These are phyloP conservation scores for Sesamia nonagrioides DNA, from an alignment of 1,140 invertebrate genomes.

Conservation along the genomic window DNA sequence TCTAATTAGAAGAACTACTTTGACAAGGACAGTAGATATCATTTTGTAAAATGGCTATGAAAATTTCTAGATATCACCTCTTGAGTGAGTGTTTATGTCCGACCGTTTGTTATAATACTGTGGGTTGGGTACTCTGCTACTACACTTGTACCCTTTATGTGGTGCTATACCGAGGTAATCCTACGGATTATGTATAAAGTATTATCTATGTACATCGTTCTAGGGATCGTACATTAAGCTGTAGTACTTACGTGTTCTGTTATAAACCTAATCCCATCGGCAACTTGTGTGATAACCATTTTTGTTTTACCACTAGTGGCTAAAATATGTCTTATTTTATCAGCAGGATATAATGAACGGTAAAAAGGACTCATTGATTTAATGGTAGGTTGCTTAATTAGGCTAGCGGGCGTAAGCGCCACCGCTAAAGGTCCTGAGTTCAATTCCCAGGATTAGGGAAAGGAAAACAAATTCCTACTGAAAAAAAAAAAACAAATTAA, in stretches of 20 bases:
- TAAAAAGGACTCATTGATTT: too few species aligned
- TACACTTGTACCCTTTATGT: slow-evolving; percentile 3
- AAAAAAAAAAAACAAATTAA: too few species aligned
- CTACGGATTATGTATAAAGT: not conserved
- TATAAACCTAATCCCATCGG: too few species aligned
- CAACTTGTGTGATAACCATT: too few species aligned
- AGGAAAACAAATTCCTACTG: too few species aligned
- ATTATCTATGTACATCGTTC: not conserved
- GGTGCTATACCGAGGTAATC: not conserved
- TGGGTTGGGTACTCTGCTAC: not conserved
- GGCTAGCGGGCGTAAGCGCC: too few species aligned
- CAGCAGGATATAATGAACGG: too few species aligned
- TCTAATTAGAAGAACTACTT: slow-evolving; percentile 82
- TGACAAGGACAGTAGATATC: slow-evolving; percentile 68
- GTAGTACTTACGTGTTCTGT: not conserved
- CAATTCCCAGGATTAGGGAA: too few species aligned
- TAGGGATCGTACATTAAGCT: not conserved
- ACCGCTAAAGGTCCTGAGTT: too few species aligned
- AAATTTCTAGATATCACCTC: slow-evolving; percentile 58
- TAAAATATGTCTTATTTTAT: too few species aligned
- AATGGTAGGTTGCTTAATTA: too few species aligned
- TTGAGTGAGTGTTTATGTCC: slow-evolving; percentile 47
- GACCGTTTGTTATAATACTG: not conserved
- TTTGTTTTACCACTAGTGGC: too few species aligned
- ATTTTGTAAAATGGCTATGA: slow-evolving; percentile 65